Evolutionary conservation across 2,888 invertebrate genomes (phyloP), one percentile per base, ranked within the genome.

Genomic region (Sialis lutaria): DNA sequence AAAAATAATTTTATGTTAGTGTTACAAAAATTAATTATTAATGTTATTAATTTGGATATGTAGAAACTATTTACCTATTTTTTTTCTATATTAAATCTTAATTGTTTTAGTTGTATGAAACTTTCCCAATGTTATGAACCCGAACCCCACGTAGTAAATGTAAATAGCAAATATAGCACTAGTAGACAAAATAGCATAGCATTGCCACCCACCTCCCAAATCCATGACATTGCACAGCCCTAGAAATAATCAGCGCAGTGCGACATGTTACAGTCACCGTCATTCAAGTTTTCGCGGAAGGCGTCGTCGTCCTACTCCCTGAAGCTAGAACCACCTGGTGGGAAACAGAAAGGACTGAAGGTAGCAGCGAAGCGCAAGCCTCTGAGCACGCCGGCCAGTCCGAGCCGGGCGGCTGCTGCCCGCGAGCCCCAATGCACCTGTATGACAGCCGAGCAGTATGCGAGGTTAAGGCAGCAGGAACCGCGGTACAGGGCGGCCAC

Each of bases 281-380:
- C 91, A 70, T 93, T 91, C 81, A 92, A 92, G 77, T 92, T 92
- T 75, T 89, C 91, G 67, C 82, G 93, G 69, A 95, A 95, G 77
- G 91, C 92, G 62, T 90, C 92, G 57, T 92, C 92, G 60, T 92
- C 92, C 66, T 93, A 92, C 73, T 93, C 92, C 63, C 78, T 95
- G 66, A 89, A 89, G 73, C 73, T 91, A 72, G 93, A 93, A 65
- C 86, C 88, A 52, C 84, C 86, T 53, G 81, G 75, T 65, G 87
- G 86, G 72, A 83, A 84, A 68, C 89, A 89, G 66, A 45, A 45
- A 12, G 87, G 87, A 67, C 30, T 47, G 10, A 47, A 47, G 10
- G 42, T 35, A 12, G 32, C 40, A 9, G 31, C 31, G 6, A 87
- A 88, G 67, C 78, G 90, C 70, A 90, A 89, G 73, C 89, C 89